These are phyloP conservation scores for Tympanuchus pallidicinctus DNA, from an alignment of 2,113 vertebrate genomes.

Conservation along the genomic window DNA sequence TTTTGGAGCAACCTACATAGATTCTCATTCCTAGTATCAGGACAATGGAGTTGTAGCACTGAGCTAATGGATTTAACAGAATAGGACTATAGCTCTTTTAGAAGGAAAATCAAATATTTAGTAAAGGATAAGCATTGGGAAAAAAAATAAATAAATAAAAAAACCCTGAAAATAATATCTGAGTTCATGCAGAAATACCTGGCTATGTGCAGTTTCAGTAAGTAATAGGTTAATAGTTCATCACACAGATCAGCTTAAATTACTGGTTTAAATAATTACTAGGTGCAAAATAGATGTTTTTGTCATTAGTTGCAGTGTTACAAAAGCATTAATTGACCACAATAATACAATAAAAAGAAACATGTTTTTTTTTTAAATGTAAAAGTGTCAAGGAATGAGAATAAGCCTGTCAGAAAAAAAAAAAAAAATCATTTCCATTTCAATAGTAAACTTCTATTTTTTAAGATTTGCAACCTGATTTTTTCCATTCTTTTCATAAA, in stretches of 20 bases:
- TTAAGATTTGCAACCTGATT: background rate
- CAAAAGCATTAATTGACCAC: background rate
- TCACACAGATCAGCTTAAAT: background rate
- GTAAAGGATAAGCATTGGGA: background rate
- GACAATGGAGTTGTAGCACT: background rate
- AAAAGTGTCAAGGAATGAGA: background rate
- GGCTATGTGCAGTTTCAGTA: background rate
- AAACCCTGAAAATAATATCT: background rate
- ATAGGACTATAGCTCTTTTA: background rate
- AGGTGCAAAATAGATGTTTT: background rate
- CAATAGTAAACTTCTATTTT: background rate
- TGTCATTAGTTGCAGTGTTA: background rate
- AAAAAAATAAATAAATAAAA: background rate
- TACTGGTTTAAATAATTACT: background rate
- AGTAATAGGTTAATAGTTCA: background rate
- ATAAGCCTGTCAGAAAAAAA: background rate
- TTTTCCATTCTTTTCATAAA: background rate
- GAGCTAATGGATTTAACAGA: background rate
- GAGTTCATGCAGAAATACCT: background rate
- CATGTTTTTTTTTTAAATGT: background rate
- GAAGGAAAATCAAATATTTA: background rate
- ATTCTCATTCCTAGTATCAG: background rate
- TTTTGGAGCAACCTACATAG: background rate
- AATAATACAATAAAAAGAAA: background rate
- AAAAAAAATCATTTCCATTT: background rate